A percentile compares a stretch with the other conserved stretches of the same genome.
phyloP scores from a whole-genome alignment of 2,797 vertebrate genomes.

The Poeciliopsis turneri region DNA sequence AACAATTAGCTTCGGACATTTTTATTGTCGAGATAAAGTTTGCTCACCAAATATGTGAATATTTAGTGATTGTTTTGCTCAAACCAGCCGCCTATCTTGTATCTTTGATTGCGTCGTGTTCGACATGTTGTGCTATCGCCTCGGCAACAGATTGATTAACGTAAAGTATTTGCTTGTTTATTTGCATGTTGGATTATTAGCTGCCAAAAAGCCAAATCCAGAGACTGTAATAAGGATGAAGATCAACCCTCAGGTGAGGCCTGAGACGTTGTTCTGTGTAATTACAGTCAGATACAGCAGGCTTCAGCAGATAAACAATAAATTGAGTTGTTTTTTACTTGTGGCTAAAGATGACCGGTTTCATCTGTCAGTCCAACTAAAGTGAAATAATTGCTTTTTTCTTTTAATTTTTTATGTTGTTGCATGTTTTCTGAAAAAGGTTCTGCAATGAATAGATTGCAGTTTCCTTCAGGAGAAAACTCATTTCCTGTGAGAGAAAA shows the following conservation, averaged over 20 bases:
- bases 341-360: neutral
- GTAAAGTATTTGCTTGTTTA: neutral
- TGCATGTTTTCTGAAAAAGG: neutral
- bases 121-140: neutral
- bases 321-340: neutral
- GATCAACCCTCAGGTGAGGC: neutral
- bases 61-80: no score
- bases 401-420: neutral
- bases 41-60: no score
- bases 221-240: neutral
- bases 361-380: constrained; percentile 3
- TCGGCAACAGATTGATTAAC: neutral
- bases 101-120: neutral
- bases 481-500: constrained; percentile 1
- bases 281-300: neutral
- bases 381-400: constrained; percentile 1
- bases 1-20: neutral
- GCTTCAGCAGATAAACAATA: constrained; percentile 3
- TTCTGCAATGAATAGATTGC: neutral
- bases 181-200: neutral
- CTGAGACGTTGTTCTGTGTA: neutral
- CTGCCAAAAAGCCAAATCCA: neutral
- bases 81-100: neutral
- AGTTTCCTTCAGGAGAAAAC: constrained; percentile 2
- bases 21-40: neutral